Evolutionary conservation across 2,797 vertebrate genomes (phyloP), one percentile per base, ranked within the genome.

Genomic region (Urosaurus nigricauda): DNA sequence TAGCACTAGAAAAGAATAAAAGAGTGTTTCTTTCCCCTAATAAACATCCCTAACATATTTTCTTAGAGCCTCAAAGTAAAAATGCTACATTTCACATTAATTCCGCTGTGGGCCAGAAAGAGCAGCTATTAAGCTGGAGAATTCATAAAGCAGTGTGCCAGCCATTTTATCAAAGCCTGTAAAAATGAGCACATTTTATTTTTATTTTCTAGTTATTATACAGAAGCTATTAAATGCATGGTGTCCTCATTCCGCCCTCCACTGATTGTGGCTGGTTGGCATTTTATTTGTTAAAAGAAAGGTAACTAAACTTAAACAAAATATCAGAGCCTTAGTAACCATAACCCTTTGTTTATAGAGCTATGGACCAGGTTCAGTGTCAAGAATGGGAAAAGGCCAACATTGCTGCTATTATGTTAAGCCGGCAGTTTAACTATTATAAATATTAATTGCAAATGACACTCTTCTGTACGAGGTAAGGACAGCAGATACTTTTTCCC

Each of bases 81-180:
- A 91, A 94, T 91, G 43, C 79, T 92, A 65, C 8, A 77, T 78
- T 51, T 92, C 32, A 56, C 13, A 90, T 85, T 11, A 53, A 86
- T 91, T 83, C 87, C 84, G 82, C 84, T 93, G 86, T 86, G 92
- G 75, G 77, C 26, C 93, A 88, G 51, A 87, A 91, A 88, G 43
- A 91, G 73, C 74, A 93, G 37, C 29, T 87, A 88, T 89, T 89
- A 92, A 71, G 74, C 8, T 73, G 77, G 37, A 2, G 78, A 93
- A 92, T n/a, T 88, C 84, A 91, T 85, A 84, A 90, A 94, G 35
- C 88, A 86, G 82, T 92, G 85, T 75, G 60, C 92, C 77, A 87
- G 70, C 53, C 53, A 68, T 73, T 92, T 75, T 83, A 92, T 88
- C 77, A 93, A 92, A 56, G 92, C 78, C 35, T 85, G 81, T 24